Percentiles rank a stretch among this genome's conserved stretches.
phyloP scores from a whole-genome alignment of 1,140 invertebrate genomes.

The Cydia fagiglandana region DNA sequence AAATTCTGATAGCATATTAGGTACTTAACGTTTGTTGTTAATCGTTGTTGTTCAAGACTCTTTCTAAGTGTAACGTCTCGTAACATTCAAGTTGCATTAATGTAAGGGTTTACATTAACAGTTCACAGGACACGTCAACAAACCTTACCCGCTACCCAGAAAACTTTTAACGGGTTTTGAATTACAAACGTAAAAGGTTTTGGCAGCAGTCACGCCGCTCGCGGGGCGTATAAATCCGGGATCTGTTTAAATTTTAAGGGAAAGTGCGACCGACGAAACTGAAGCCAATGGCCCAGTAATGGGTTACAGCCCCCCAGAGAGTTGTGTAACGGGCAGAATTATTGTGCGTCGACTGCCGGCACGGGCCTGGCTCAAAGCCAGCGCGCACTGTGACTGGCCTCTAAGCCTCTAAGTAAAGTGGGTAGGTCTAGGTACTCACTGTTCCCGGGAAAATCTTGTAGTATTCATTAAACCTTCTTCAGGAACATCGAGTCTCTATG shows the following conservation, averaged over 20 bases:
- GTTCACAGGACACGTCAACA: background rate
- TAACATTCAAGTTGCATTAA: background rate
- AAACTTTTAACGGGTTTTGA: background rate
- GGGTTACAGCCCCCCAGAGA: constrained; percentile 34
- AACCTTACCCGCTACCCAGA: constrained; percentile 12
- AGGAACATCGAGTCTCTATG: no score
- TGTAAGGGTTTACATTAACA: constrained; percentile 7
- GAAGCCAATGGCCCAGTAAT: constrained; percentile 44
- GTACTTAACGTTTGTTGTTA: background rate
- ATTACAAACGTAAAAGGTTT: constrained; percentile 19
- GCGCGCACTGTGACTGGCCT: background rate
- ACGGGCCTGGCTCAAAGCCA: background rate
- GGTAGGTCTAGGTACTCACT: no score
- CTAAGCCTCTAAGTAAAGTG: background rate
- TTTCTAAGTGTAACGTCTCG: background rate
- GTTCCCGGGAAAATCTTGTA: no score
- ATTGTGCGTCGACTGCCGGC: constrained; percentile 27
- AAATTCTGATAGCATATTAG: background rate
- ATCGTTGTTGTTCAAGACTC: background rate
- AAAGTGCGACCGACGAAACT: constrained; percentile 32
- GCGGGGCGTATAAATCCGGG: constrained; percentile 25
- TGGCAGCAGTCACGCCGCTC: constrained; percentile 1
- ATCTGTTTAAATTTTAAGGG: constrained; percentile 33
- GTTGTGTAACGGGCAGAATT: constrained; percentile 34
- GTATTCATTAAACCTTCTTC: no score